phyloP scores from a whole-genome alignment of 2,888 invertebrate species.

The Pterostichus madidus region DNA sequence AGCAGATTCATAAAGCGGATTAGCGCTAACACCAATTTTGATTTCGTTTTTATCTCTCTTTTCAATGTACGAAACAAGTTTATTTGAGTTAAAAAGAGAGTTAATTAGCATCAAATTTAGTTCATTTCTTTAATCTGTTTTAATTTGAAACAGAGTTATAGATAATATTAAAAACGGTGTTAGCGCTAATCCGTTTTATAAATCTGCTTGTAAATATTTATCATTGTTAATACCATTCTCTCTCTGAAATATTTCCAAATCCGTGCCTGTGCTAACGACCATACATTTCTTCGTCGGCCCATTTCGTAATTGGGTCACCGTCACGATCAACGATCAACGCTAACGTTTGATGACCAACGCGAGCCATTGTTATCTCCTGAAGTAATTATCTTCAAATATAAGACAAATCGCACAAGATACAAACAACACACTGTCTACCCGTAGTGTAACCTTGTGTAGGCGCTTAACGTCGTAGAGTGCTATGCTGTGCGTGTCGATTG shows the following conservation, averaged over 20 bases:
- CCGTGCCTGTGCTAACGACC: neutral
- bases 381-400: slow-evolving; percentile 48
- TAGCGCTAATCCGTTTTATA: too few relatives aligned
- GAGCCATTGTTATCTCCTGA: slow-evolving; percentile 30
- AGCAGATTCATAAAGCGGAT: too few relatives aligned
- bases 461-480: neutral
- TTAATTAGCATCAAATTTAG: too few relatives aligned
- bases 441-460: slow-evolving; percentile 38
- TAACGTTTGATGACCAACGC: slow-evolving; percentile 44
- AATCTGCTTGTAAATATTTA: too few relatives aligned
- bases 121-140: too few relatives aligned
- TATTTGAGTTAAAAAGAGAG: too few relatives aligned
- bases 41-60: too few relatives aligned
- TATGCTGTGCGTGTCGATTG: slow-evolving; percentile 3
- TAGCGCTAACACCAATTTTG: too few relatives aligned
- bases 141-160: too few relatives aligned
- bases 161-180: too few relatives aligned
- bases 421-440: slow-evolving; percentile 4
- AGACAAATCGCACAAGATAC: slow-evolving; percentile 50
- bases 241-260: neutral
- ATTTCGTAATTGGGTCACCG: slow-evolving; percentile 49
- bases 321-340: slow-evolving; percentile 27
- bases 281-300: slow-evolving; percentile 18
- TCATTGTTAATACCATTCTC: neutral
- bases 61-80: too few relatives aligned